Evolutionary conservation across 2,113 vertebrate species (phyloP).

Genomic region (Rhea americana): DNA sequence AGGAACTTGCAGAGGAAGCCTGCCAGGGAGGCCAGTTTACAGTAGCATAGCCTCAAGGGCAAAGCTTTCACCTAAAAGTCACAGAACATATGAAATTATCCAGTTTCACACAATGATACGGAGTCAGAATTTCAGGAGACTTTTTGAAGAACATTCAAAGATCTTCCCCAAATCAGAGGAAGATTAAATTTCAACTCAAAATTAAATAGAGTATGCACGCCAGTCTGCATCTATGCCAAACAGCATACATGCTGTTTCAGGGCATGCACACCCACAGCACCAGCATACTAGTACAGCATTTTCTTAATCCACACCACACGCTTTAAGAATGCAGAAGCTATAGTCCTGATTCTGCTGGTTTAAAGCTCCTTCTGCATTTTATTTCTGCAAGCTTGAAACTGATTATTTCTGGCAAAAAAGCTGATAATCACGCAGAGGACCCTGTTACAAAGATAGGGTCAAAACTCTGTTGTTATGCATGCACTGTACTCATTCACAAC

Average conservation of each 20-base stretch:
- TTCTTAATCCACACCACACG: not conserved
- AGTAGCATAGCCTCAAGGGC: not conserved
- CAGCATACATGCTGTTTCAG: not conserved
- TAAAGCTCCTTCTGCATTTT: not conserved
- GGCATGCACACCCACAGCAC: not conserved
- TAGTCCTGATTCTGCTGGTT: not conserved
- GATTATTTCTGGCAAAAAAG: too few relatives aligned
- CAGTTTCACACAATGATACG: too few relatives aligned
- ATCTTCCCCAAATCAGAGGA: too few relatives aligned
- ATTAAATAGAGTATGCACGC: too few relatives aligned
- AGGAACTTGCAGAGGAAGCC: not conserved
- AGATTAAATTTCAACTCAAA: not conserved
- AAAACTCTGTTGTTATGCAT: not conserved
- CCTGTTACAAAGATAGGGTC: too few relatives aligned
- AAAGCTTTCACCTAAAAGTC: not conserved
- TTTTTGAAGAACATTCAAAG: not conserved
- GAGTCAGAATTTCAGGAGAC: not conserved
- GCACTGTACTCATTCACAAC: fast-evolving
- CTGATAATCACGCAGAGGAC: not conserved
- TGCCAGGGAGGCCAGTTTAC: not conserved
- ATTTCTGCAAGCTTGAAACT: too few relatives aligned
- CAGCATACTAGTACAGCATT: not conserved
- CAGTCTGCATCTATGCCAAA: not conserved
- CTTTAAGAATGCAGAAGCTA: not conserved
- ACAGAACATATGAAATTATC: not conserved